phyloP scores from a whole-genome alignment of 2,888 invertebrate genomes.

The Eucriotettix oculatus region DNA sequence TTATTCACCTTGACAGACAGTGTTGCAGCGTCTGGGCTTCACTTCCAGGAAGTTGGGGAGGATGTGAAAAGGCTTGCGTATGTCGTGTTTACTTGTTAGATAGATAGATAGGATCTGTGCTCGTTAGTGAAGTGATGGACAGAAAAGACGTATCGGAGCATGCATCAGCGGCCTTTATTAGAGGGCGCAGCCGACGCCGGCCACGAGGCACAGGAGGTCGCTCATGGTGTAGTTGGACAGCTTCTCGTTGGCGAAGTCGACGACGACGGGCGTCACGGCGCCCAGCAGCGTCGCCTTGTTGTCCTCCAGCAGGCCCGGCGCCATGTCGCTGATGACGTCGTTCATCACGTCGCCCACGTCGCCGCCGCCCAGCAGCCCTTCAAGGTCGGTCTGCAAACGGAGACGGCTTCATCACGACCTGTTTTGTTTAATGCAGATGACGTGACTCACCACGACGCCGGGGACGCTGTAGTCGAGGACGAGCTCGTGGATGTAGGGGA shows the following conservation, averaged over 20 bases:
- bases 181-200: no score
- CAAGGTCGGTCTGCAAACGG: conserved; percentile 9
- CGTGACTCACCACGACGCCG: not conserved
- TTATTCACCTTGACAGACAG: no score
- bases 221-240: conserved; percentile 1
- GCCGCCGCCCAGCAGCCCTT: conserved; percentile 12
- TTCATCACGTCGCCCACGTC: conserved; percentile 11
- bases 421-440: no score
- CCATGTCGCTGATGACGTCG: conserved; percentile 11
- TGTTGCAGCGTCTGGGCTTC: no score
- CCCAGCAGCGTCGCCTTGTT: conserved; percentile 1
- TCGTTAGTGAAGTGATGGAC: no score
- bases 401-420: not conserved
- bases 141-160: no score
- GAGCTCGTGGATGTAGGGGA: not conserved
- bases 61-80: no score
- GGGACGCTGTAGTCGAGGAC: not conserved
- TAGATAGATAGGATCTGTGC: no score
- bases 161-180: no score
- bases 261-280: not conserved
- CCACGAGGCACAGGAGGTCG: conserved; percentile 1
- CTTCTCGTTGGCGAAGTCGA: conserved; percentile 1
- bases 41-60: no score
- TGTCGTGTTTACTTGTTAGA: no score
- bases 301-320: conserved; percentile 7